phyloP scores from a whole-genome alignment of 2,113 vertebrate species.

The Petromus typicus region DNA sequence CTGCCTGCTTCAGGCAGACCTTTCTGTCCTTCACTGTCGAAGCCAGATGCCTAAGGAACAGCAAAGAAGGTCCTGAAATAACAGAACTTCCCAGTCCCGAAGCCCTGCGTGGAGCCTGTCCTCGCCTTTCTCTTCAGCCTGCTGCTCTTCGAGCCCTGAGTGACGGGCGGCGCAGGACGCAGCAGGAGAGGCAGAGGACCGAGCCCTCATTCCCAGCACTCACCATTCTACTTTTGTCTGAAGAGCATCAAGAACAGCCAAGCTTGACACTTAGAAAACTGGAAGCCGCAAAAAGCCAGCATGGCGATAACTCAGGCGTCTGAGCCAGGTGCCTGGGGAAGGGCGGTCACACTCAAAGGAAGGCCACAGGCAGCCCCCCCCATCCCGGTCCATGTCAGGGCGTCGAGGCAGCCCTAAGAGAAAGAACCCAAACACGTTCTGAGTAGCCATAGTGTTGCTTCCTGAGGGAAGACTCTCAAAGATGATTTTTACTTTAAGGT shows the following conservation, averaged over 20 bases:
- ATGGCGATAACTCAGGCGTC: neutral
- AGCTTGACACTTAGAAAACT: slow-evolving; percentile 27
- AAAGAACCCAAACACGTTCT: neutral
- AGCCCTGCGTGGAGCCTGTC: neutral
- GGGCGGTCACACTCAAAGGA: neutral
- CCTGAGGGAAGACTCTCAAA: slow-evolving; percentile 11
- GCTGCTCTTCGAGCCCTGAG: neutral
- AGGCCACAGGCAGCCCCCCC: neutral
- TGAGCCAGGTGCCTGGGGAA: neutral
- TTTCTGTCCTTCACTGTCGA: slow-evolving; percentile 91
- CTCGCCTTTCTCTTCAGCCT: neutral
- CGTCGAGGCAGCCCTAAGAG: neutral
- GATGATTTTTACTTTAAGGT: neutral
- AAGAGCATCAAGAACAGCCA: neutral
- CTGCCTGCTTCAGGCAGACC: slow-evolving; percentile 94
- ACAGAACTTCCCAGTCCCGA: neutral
- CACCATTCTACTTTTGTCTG: neutral
- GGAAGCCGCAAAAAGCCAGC: neutral
- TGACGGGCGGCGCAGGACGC: too few relatives aligned
- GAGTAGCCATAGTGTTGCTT: neutral
- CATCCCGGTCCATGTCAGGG: neutral
- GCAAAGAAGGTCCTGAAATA: slow-evolving; percentile 88
- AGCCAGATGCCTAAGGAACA: slow-evolving; percentile 91
- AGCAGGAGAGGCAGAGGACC: neutral
- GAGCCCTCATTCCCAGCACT: neutral